phyloP scores from a whole-genome alignment of 2,888 invertebrate species.

The Drosophila paramelanica region DNA sequence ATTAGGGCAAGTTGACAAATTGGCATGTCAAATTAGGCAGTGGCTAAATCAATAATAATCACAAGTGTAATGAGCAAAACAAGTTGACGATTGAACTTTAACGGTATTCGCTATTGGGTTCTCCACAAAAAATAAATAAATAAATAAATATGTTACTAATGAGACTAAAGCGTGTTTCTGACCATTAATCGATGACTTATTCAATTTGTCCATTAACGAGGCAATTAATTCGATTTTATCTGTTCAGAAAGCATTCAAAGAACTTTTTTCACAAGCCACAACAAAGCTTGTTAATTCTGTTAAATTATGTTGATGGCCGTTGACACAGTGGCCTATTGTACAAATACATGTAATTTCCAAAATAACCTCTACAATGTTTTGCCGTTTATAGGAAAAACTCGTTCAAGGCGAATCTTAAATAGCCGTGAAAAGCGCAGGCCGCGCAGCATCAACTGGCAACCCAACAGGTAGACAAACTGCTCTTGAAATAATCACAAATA shows the following conservation, averaged over 20 bases:
- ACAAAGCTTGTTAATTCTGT: conserved; percentile 4
- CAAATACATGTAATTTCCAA: neutral
- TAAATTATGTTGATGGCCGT: neutral
- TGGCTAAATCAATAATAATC: conserved; percentile 1
- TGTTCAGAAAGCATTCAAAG: neutral
- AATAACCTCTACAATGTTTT: conserved; percentile 20
- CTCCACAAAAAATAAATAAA: neutral
- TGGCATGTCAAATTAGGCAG: neutral
- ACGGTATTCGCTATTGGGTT: neutral
- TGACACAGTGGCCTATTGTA: conserved; percentile 36
- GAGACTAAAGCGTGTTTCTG: neutral
- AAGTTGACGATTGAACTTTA: neutral
- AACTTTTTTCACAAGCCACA: neutral
- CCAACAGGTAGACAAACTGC: conserved; percentile 53
- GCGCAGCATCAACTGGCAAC: neutral
- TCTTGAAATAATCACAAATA: conserved; percentile 60
- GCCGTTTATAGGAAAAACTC: conserved; percentile 52
- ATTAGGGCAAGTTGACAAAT: conserved; percentile 28
- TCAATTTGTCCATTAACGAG: neutral
- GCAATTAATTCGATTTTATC: neutral
- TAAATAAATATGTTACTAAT: neutral
- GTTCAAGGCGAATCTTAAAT: conserved; percentile 42
- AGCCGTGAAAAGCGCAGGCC: conserved; percentile 32
- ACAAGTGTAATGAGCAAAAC: neutral
- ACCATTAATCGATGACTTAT: neutral